A percentile compares a stretch with the other conserved stretches of the same genome.
Conservation (phyloP, 2,888 invertebrate species). For the Ernsta delagoae region DNA sequence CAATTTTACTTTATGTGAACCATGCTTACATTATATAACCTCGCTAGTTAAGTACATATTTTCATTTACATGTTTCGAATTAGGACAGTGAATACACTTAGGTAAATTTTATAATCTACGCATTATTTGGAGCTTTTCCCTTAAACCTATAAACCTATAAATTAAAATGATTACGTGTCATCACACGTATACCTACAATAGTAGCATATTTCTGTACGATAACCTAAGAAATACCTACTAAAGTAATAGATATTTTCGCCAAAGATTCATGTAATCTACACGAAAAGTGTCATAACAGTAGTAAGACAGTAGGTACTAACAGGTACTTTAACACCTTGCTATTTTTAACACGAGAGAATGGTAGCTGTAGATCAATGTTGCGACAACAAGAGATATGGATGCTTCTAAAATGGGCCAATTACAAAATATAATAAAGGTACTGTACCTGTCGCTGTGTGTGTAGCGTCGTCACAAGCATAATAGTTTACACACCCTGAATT, state of each 20-base stretch:
- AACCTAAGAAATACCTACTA: no score
- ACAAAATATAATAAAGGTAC: constrained; percentile 80
- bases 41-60: neutral
- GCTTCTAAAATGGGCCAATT: constrained; percentile 69
- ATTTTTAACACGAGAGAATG: constrained; percentile 42
- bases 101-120: no score
- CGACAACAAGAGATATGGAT: constrained; percentile 50
- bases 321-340: constrained; percentile 2
- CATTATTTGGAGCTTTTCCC: no score
- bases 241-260: no score
- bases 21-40: neutral
- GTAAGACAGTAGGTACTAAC: neutral
- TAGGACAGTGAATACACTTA: neutral
- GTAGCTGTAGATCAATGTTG: constrained; percentile 53
- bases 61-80: neutral
- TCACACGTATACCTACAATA: no score
- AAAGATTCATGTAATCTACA: no score
- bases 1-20: neutral
- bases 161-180: no score
- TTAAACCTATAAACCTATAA: no score
- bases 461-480: constrained; percentile 67
- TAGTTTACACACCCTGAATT: constrained; percentile 75
- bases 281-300: neutral
- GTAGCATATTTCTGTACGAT: no score
- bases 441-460: constrained; percentile 53